Percentiles rank a stretch among this genome's conserved stretches.
Conservation (phyloP, 2,888 invertebrate species). For the Gymnoscelis rufifasciata region DNA sequence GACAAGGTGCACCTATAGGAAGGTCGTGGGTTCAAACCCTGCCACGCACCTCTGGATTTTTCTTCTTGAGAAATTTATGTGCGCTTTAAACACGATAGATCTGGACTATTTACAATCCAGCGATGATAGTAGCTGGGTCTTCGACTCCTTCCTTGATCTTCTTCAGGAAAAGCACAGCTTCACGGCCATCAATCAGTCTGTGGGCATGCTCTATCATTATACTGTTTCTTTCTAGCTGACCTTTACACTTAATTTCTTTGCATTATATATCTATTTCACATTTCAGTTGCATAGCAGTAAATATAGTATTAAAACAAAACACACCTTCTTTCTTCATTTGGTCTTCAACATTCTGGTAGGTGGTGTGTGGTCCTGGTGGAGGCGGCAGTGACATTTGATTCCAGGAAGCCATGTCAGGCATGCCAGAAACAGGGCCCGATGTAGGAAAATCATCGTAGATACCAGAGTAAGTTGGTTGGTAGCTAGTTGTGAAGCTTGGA, state of each 20-base stretch:
- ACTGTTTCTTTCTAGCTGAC: too few species aligned
- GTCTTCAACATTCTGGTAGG: slow-evolving; percentile 60
- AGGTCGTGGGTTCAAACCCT: too few species aligned
- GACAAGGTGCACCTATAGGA: too few species aligned
- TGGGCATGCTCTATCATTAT: too few species aligned
- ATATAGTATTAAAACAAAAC: slow-evolving; percentile 12
- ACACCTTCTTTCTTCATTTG: slow-evolving; percentile 76
- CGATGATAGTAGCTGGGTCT: slow-evolving; percentile 95
- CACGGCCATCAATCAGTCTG: slow-evolving; percentile 98
- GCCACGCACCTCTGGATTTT: too few species aligned
- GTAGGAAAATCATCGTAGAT: slow-evolving; percentile 66
- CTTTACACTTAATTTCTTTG: too few species aligned
- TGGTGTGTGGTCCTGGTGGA: slow-evolving; percentile 35
- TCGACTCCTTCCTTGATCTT: slow-evolving; percentile 98
- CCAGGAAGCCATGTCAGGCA: slow-evolving; percentile 57
- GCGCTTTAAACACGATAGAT: too few species aligned
- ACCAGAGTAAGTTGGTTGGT: slow-evolving; percentile 54
- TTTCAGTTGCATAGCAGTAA: too few species aligned
- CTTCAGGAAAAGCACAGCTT: slow-evolving; percentile 97
- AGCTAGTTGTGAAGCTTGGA: slow-evolving; percentile 41
- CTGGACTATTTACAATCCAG: slow-evolving; percentile 85
- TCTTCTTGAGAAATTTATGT: too few species aligned
- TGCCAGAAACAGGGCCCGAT: slow-evolving; percentile 33
- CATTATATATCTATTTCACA: too few species aligned
- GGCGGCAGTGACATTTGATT: slow-evolving; percentile 68